phyloP scores from a whole-genome alignment of 2,113 vertebrate genomes.

The Eleginops maclovinus region DNA sequence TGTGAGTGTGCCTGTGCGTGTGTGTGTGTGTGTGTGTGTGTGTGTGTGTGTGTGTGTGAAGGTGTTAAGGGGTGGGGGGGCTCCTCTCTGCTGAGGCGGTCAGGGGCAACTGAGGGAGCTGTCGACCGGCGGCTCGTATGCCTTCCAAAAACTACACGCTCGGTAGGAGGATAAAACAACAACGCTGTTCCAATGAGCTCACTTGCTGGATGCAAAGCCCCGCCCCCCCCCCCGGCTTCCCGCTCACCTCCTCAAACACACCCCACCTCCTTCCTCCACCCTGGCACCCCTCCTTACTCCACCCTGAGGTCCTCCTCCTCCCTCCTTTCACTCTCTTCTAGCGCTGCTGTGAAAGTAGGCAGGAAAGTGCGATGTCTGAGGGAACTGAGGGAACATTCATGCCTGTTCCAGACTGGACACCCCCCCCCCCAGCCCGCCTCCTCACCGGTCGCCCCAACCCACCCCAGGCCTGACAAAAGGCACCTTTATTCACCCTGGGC shows the following conservation, averaged over 20 bases:
- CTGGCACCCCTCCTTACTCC: constrained; percentile 57
- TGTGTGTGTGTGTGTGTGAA: not conserved
- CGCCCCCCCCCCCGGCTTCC: constrained; percentile 89
- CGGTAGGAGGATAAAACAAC: constrained; percentile 84
- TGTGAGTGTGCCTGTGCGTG: constrained; percentile 20
- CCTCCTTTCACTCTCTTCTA: constrained; percentile 79
- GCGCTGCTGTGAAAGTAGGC: constrained; percentile 84
- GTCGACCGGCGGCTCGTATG: constrained; percentile 84
- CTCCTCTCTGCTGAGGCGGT: constrained; percentile 64
- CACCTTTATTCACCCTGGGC: constrained; percentile 91
- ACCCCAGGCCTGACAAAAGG: constrained; percentile 90
- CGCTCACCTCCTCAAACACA: constrained; percentile 60
- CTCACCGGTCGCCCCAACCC: constrained; percentile 63
- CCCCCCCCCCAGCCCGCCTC: constrained; percentile 69
- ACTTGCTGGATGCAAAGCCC: constrained; percentile 92
- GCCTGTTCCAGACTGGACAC: constrained; percentile 83
- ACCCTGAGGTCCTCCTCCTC: constrained; percentile 69
- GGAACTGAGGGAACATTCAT: constrained; percentile 93
- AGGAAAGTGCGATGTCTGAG: constrained; percentile 86
- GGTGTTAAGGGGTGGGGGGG: constrained; percentile 15
- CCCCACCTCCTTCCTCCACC: constrained; percentile 82
- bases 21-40: constrained; percentile 18
- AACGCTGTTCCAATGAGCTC: constrained; percentile 97
- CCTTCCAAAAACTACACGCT: constrained; percentile 93
- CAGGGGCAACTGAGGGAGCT: constrained; percentile 70